These are phyloP conservation scores for Stenolophus ochropezus DNA, from an alignment of 2,888 invertebrate species.

Conservation along the genomic window DNA sequence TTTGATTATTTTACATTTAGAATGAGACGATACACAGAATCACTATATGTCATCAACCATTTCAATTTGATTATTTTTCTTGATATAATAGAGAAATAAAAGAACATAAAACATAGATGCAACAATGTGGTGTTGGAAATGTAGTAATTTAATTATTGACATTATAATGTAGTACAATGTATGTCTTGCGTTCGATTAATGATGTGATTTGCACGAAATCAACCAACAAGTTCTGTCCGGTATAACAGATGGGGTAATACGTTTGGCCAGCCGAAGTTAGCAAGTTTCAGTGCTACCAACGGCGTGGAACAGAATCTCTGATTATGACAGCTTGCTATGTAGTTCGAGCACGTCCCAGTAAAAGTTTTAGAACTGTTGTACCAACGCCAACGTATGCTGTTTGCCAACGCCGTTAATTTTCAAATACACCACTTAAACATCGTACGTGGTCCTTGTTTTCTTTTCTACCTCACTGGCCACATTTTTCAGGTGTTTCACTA, in stretches of 20 bases:
- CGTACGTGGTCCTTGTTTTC: slow-evolving; percentile 1
- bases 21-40: too few species aligned
- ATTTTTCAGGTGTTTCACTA: not conserved
- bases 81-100: too few species aligned
- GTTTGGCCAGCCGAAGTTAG: slow-evolving; percentile 17
- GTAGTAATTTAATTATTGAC: too few species aligned
- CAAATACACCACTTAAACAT: slow-evolving; percentile 46
- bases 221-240: not conserved
- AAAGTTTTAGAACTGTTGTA: slow-evolving; percentile 52
- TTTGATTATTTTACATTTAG: too few species aligned
- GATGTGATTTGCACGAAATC: too few species aligned
- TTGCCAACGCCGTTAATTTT: slow-evolving; percentile 42
- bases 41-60: too few species aligned
- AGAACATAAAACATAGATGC: too few species aligned
- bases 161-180: too few species aligned
- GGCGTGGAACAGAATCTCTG: slow-evolving; percentile 47
- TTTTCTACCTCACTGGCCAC: not conserved
- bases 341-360: slow-evolving; percentile 47
- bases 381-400: slow-evolving; percentile 33
- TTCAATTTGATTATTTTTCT: too few species aligned
- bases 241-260: slow-evolving; percentile 46
- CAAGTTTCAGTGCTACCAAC: slow-evolving; percentile 37
- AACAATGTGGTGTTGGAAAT: too few species aligned
- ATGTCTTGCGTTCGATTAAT: too few species aligned
- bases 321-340: slow-evolving; percentile 55